These are phyloP conservation scores for Musca vetustissima DNA, from an alignment of 1,140 invertebrate species.

Conservation along the genomic window DNA sequence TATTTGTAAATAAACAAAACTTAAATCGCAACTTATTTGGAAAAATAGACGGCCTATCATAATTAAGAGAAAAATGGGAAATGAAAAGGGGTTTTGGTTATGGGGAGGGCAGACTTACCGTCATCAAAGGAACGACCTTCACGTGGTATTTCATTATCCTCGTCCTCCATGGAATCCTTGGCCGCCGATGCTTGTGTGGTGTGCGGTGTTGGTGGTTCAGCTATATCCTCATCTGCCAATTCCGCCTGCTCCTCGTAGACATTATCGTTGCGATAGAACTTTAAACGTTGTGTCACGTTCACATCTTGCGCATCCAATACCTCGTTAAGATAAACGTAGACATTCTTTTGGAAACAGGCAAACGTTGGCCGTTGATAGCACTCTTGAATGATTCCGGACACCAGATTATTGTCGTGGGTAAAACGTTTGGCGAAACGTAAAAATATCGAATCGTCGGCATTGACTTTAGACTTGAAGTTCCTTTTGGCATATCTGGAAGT, in stretches of 20 bases:
- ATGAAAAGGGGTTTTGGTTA: no score
- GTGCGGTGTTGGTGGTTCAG: conserved; percentile 27
- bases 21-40: no score
- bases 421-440: conserved; percentile 51
- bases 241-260: conserved; percentile 56
- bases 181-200: background rate
- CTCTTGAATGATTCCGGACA: conserved; percentile 70
- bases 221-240: conserved; percentile 37
- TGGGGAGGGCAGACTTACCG: no score
- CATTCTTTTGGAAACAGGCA: conserved; percentile 74
- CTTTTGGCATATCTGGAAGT: background rate
- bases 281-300: conserved; percentile 69
- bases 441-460: conserved; percentile 35
- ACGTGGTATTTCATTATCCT: conserved; percentile 26
- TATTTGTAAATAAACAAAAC: no score
- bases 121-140: conserved; percentile 31
- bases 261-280: conserved; percentile 68
- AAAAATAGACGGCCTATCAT: no score
- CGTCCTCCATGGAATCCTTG: conserved; percentile 42
- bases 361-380: conserved; percentile 67
- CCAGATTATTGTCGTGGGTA: conserved; percentile 67
- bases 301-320: conserved; percentile 67
- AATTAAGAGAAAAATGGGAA: no score
- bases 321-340: conserved; percentile 68
- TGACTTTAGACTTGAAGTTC: conserved; percentile 2